Base-by-base conservation (phyloP, 2,888 invertebrate species). In the Bedellia somnulentella region DNA sequence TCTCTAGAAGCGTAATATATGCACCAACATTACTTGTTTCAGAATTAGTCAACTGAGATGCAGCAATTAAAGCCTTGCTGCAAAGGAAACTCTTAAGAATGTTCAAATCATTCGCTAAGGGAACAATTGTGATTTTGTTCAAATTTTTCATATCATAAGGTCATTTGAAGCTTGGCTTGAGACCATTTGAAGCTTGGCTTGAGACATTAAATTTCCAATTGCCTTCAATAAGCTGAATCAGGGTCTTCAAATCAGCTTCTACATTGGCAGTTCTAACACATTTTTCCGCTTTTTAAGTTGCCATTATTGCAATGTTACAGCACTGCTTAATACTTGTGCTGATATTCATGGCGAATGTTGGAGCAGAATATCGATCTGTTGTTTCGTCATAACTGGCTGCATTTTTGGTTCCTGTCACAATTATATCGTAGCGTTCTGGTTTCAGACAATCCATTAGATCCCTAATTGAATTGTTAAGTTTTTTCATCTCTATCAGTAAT, bases 321-420 rank as follows among this genome's bases (percentile, higher is more conserved):
- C 45, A 46, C 25, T 47, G 44, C 37, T 47, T 49, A n/a, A 47
- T 21, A 10, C 32, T 34, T 3, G 46, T 46, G 8, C 36, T 33
- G 10, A 47, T 31, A 30, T 45, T 48, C 40, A 46, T 46, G 11
- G 41, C 44, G 16, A 36, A 47, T 5, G 41, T 42, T 34, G 42
- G 42, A 25, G 43, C 15, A n/a, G 38, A 38, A 38, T 30, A 45
- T 11, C 35, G 35, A 29, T 42, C 39, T 38, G 34, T 39, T 27
- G 31, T 33, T 10, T 5, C 10, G 31, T 42, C 35, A 37, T 41
- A 44, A 10, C 38, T 39, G 22, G 35, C 39, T 15, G 36, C 15
- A 24, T 33, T 12, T 38, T 38, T 38, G 6, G 37, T 37, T 21
- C 41, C 42, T 33, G 30, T 22, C 24, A 44, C 42, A 29, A 43